Conservation (phyloP, 2,797 vertebrate species). For the Crenuchus spilurus region DNA sequence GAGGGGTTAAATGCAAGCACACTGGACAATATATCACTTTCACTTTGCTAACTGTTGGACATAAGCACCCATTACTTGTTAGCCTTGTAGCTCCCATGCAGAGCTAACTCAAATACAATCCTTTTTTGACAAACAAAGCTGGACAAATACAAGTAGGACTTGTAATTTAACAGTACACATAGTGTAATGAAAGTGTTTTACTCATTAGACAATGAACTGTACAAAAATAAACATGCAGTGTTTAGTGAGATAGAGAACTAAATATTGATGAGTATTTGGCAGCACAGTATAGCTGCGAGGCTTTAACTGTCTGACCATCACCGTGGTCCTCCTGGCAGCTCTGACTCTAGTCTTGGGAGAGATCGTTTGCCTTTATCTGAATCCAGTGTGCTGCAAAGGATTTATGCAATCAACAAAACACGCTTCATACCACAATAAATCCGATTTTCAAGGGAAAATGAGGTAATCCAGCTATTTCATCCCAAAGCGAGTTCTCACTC, state of each 20-base stretch:
- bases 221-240: constrained; percentile 3
- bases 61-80: no score
- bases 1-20: no score
- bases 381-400: background rate
- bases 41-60: no score
- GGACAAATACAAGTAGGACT: no score
- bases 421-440: constrained; percentile 6
- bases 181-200: no score
- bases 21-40: no score
- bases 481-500: background rate
- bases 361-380: constrained; percentile 26
- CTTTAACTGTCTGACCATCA: constrained; percentile 23
- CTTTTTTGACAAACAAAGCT: no score
- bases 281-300: constrained; percentile 1
- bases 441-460: background rate
- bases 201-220: background rate
- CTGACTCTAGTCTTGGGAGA: constrained; percentile 5
- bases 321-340: background rate
- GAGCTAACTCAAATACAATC: no score
- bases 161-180: no score
- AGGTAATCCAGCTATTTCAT: constrained; percentile 19
- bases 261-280: constrained; percentile 12
- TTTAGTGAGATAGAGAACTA: constrained; percentile 13
- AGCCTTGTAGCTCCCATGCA: no score
- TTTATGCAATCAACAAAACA: constrained; percentile 26